Conservation (phyloP, 2,797 vertebrate genomes). For the Rallus crepitans region DNA sequence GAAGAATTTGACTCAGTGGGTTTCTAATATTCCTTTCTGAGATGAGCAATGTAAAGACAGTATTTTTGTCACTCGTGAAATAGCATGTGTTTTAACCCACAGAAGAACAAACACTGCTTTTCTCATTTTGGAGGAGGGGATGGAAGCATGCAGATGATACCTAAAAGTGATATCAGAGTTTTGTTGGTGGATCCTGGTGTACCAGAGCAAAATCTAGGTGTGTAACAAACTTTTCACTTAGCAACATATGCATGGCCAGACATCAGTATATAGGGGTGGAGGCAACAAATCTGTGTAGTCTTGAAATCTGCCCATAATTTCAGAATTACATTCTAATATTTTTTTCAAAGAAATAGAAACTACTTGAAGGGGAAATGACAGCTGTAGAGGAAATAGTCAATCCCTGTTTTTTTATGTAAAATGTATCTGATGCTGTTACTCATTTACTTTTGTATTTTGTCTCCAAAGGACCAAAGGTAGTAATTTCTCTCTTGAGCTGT, state of each 20-base stretch:
- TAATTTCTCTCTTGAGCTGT: not conserved
- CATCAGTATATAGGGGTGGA: not conserved
- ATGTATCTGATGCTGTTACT: not conserved
- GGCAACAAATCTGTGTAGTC: not conserved
- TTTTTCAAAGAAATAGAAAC: not conserved
- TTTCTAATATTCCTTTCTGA: not conserved
- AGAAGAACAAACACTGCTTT: not conserved
- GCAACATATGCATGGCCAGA: not conserved
- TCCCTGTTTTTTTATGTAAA: not conserved
- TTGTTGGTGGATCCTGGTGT: not conserved
- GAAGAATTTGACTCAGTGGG: not conserved
- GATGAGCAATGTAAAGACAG: not conserved
- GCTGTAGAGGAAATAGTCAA: not conserved
- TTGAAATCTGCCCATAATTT: not conserved
- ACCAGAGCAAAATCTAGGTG: not conserved
- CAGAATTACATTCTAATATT: not conserved
- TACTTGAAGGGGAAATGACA: not conserved
- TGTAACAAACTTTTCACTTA: not conserved
- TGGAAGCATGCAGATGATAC: not conserved
- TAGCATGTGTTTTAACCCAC: not conserved
- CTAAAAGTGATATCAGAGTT: not conserved
- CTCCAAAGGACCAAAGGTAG: not conserved
- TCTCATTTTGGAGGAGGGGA: not conserved
- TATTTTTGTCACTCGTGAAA: not conserved
- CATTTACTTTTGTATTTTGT: not conserved